A percentile compares a stretch with the other conserved stretches of the same genome.
phyloP scores from a whole-genome alignment of 2,113 vertebrate species.

The Columba livia region DNA sequence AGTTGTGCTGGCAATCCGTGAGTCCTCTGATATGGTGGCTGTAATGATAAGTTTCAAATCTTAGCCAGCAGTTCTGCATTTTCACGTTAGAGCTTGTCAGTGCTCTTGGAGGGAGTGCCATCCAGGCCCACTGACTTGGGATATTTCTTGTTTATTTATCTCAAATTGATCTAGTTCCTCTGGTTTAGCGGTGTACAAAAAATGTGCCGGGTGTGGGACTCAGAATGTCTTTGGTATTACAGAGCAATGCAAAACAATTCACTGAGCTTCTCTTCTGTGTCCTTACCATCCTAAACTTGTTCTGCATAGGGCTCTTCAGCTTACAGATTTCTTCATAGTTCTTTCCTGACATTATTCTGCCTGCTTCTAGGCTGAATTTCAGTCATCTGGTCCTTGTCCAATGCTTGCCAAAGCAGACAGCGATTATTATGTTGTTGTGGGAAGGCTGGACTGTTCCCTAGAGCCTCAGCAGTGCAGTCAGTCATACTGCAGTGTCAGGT shows the following conservation, averaged over 20 bases:
- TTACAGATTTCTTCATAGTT: background rate
- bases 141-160: background rate
- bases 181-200: background rate
- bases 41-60: background rate
- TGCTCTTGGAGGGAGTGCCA: background rate
- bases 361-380: background rate
- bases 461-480: background rate
- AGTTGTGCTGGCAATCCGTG: background rate
- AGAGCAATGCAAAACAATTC: background rate
- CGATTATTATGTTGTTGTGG: background rate
- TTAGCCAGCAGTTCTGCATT: background rate
- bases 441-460: background rate
- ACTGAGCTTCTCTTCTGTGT: background rate
- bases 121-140: background rate
- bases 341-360: background rate
- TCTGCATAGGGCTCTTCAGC: accelerated
- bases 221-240: background rate
- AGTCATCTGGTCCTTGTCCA: background rate
- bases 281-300: background rate
- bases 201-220: background rate
- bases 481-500: background rate
- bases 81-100: background rate
- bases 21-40: background rate
- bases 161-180: background rate
- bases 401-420: background rate